These are phyloP conservation scores for Ceryle rudis DNA, from an alignment of 2,797 vertebrate species.

Conservation along the genomic window DNA sequence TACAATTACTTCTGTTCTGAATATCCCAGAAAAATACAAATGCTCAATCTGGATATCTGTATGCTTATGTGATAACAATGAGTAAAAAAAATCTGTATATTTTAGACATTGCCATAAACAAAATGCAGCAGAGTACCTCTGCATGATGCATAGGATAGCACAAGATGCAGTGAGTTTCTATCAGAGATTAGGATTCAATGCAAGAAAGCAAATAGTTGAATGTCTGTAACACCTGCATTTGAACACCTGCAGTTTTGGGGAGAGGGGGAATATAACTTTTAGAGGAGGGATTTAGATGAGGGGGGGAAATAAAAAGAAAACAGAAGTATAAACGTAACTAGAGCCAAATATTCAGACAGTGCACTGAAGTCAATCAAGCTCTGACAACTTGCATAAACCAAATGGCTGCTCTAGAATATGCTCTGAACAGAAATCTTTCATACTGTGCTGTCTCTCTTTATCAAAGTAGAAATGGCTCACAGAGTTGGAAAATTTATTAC, in stretches of 20 bases:
- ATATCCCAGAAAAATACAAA: neutral
- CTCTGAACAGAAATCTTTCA: neutral
- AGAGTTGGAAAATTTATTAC: neutral
- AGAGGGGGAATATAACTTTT: neutral
- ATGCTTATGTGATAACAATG: neutral
- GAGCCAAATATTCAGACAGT: neutral
- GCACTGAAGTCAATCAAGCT: neutral
- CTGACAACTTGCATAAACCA: slow-evolving; percentile 8
- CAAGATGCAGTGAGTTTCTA: neutral
- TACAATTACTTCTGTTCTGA: neutral
- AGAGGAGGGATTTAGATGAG: neutral
- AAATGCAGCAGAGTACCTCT: neutral
- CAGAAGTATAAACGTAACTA: neutral
- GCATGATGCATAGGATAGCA: neutral
- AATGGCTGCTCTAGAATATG: slow-evolving; percentile 5
- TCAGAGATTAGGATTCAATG: neutral
- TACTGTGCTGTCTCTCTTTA: neutral
- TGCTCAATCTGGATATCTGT: neutral
- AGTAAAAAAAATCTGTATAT: neutral
- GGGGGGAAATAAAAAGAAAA: fast-evolving
- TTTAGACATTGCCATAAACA: neutral
- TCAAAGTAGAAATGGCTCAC: neutral
- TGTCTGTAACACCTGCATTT: neutral
- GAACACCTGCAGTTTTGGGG: neutral
- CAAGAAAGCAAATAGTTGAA: neutral